phyloP scores from a whole-genome alignment of 2,888 invertebrate genomes.

The Mythimna ferrago region DNA sequence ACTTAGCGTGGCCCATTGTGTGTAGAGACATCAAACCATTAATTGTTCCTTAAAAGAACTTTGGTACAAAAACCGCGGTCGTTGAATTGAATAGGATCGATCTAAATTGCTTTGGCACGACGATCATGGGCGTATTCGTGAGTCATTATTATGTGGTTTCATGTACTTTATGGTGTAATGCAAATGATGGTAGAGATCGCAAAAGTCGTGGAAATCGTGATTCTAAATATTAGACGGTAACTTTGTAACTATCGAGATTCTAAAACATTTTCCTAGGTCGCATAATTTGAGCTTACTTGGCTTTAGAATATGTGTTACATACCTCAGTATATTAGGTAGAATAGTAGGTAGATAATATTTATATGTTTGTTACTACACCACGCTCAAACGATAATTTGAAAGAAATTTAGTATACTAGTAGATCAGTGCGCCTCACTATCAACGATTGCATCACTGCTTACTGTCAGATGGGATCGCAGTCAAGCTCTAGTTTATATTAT shows the following conservation, averaged over 20 bases:
- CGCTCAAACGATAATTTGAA: no score
- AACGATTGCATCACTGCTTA: no score
- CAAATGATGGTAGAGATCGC: constrained; percentile 30
- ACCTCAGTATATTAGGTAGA: not conserved
- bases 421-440: no score
- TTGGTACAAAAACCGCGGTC: constrained; percentile 39
- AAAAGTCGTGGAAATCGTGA: constrained; percentile 48
- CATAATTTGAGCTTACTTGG: not conserved
- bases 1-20: constrained; percentile 27
- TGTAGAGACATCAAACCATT: constrained; percentile 13
- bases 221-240: not conserved
- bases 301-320: not conserved
- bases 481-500: no score
- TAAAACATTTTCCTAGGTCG: not conserved
- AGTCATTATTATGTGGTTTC: constrained; percentile 18
- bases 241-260: not conserved
- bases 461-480: no score
- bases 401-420: no score
- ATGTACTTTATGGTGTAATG: constrained; percentile 29
- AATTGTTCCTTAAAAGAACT: constrained; percentile 50
- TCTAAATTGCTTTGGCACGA: constrained; percentile 43
- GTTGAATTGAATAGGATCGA: constrained; percentile 44
- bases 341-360: not conserved
- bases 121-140: constrained; percentile 48
- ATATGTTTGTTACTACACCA: no score